Conservation (phyloP, 2,113 vertebrate genomes). For the Coregonus clupeaformis region DNA sequence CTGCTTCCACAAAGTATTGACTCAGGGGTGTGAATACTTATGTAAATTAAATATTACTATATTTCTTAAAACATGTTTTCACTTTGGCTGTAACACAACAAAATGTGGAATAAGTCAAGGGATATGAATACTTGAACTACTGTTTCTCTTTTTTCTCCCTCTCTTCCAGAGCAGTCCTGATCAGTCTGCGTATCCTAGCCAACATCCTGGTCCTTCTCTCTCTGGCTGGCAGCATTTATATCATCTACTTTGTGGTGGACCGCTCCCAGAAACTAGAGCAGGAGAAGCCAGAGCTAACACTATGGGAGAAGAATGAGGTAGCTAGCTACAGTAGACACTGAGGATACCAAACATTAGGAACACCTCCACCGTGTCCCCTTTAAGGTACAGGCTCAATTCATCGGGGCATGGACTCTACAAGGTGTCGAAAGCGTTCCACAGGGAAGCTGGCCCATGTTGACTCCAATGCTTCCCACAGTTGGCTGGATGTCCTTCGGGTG, state of each 20-base stretch:
- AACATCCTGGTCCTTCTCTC: conserved; percentile 94
- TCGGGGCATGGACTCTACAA: no score
- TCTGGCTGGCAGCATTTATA: conserved; percentile 96
- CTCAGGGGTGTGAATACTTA: no score
- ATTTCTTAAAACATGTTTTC: no score
- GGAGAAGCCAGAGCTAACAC: conserved; percentile 85
- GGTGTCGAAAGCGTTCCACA: no score
- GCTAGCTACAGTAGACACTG: neutral
- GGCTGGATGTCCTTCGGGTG: no score
- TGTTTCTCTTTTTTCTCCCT: neutral
- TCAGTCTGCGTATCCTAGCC: conserved; percentile 89
- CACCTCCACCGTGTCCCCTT: neutral
- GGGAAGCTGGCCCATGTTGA: no score
- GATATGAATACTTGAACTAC: no score
- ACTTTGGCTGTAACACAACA: no score
- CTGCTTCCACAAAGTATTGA: no score
- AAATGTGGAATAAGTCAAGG: no score
- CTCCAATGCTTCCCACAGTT: no score
- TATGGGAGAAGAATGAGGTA: conserved; percentile 99
- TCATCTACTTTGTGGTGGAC: conserved; percentile 98
- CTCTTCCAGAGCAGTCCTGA: conserved; percentile 83
- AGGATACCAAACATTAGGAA: neutral
- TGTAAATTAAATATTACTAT: no score
- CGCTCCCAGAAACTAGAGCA: conserved; percentile 91
- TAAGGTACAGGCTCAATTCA: neutral